Conservation (phyloP, 2,113 vertebrate species). For the Glaucidium brasilianum region DNA sequence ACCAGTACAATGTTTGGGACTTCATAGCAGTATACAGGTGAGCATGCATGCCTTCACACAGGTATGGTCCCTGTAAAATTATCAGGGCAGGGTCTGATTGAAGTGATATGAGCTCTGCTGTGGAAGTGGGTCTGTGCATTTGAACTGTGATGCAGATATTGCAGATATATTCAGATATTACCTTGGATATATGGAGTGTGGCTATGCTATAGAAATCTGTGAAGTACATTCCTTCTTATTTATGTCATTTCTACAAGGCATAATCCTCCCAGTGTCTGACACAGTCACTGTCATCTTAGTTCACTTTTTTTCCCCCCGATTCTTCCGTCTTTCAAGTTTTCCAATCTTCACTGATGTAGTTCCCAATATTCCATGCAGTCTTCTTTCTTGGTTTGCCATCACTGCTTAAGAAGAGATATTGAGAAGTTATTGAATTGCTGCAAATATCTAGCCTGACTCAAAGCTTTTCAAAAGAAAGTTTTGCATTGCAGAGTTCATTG, state of each 20-base stretch:
- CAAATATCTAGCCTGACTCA: not conserved
- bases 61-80: not conserved
- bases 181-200: not conserved
- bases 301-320: not conserved
- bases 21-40: not conserved
- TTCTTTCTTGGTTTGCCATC: not conserved
- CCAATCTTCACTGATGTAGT: not conserved
- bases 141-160: not conserved
- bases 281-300: not conserved
- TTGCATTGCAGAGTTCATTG: not conserved
- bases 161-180: not conserved
- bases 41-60: not conserved
- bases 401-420: not conserved
- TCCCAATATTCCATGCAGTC: not conserved
- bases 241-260: not conserved
- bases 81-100: not conserved
- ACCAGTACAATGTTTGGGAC: not conserved
- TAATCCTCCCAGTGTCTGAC: not conserved
- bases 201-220: not conserved
- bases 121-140: not conserved
- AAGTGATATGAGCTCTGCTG: not conserved
- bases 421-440: not conserved
- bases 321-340: not conserved
- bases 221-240: not conserved
- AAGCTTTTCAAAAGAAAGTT: not conserved